A percentile compares a stretch with the other conserved stretches of the same genome.
Evolutionary conservation across 1,140 invertebrate genomes (phyloP).

Genomic region (Polyergus mexicanus): DNA sequence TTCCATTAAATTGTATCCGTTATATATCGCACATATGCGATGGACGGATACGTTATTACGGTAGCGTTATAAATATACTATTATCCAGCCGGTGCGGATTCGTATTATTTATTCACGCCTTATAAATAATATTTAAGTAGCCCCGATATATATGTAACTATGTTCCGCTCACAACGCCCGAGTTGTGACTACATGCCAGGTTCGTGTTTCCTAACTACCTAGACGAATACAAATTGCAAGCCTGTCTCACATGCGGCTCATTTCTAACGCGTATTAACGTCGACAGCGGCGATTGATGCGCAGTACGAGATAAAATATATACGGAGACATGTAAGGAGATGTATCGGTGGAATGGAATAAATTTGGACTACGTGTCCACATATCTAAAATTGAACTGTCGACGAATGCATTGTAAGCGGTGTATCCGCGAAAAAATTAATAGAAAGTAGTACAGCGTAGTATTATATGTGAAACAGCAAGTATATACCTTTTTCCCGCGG

Average conservation of each 20-base stretch:
- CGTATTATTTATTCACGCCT: neutral
- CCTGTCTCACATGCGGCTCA: neutral
- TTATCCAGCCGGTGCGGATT: neutral
- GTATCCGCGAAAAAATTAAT: neutral
- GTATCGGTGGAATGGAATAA: neutral
- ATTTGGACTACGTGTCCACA: neutral
- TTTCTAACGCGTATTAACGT: conserved; percentile 8
- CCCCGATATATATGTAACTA: neutral
- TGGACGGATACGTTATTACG: neutral
- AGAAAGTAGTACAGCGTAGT: conserved; percentile 13
- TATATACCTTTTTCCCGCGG: conserved; percentile 28
- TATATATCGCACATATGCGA: conserved; percentile 2
- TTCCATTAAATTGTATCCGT: neutral
- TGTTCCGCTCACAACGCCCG: neutral
- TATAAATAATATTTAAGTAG: conserved; percentile 26
- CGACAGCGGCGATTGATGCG: neutral
- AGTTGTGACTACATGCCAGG: neutral
- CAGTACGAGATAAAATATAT: neutral
- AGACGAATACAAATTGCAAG: conserved; percentile 34
- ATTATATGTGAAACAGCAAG: conserved; percentile 5
- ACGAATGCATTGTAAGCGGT: neutral
- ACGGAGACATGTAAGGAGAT: neutral
- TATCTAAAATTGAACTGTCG: conserved; percentile 9
- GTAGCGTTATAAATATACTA: neutral
- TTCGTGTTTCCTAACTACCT: neutral